A percentile compares a stretch with the other conserved stretches of the same genome.
Evolutionary conservation across 1,140 invertebrate species (phyloP).

Genomic region (Temnothorax longispinosus): DNA sequence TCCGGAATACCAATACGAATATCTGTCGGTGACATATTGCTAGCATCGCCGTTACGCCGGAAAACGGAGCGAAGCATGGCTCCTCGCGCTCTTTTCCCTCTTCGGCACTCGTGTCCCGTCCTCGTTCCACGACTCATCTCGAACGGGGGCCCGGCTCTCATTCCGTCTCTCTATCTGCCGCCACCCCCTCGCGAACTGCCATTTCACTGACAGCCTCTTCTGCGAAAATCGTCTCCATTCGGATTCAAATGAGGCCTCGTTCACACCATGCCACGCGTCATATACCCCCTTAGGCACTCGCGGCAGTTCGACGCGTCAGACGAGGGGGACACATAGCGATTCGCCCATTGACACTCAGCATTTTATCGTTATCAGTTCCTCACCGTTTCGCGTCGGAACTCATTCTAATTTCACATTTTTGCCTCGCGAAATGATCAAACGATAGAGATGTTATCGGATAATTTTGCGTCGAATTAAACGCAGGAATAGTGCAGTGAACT

Average conservation of each 20-base stretch:
- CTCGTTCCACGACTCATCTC: constrained; percentile 9
- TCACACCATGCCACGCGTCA: constrained; percentile 81
- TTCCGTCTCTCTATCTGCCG: constrained; percentile 31
- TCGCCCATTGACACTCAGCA: constrained; percentile 61
- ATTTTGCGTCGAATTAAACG: background rate
- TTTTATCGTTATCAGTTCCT: constrained; percentile 63
- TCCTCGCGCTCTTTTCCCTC: constrained; percentile 34
- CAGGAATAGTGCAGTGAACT: background rate
- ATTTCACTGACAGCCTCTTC: constrained; percentile 77
- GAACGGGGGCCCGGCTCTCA: constrained; percentile 32
- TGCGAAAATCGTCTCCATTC: constrained; percentile 83
- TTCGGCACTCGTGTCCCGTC: constrained; percentile 7
- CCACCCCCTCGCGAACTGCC: constrained; percentile 63
- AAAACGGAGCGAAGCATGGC: constrained; percentile 70
- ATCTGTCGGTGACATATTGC: constrained; percentile 83
- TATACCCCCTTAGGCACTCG: constrained; percentile 77
- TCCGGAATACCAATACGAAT: constrained; percentile 71
- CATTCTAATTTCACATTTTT: constrained; percentile 46
- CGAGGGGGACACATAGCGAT: constrained; percentile 57
- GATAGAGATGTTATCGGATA: background rate
- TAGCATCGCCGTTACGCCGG: constrained; percentile 77
- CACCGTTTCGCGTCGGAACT: background rate
- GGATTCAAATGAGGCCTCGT: constrained; percentile 84
- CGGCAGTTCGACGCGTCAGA: constrained; percentile 66
- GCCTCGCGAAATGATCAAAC: constrained; percentile 29